Percentiles rank a stretch among this genome's conserved stretches.
phyloP scores from a whole-genome alignment of 2,888 invertebrate species.

The Hirudinaria manillensis region DNA sequence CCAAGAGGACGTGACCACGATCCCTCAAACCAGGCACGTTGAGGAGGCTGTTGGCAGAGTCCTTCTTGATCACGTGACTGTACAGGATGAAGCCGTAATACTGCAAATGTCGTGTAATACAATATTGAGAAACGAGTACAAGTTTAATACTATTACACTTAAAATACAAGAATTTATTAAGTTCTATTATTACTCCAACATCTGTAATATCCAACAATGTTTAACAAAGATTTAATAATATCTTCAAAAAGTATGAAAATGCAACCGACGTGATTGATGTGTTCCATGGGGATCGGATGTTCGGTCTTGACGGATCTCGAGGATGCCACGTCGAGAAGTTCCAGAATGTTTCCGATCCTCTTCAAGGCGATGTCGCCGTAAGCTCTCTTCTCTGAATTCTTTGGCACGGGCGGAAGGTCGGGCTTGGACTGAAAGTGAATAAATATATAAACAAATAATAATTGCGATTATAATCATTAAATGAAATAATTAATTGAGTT shows the following conservation, averaged over 20 bases:
- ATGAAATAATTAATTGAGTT: no score
- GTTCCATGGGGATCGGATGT: constrained; percentile 48
- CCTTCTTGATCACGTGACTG: constrained; percentile 45
- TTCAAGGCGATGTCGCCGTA: constrained; percentile 63
- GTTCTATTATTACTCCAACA: background rate
- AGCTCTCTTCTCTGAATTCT: constrained; percentile 61
- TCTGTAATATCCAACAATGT: no score
- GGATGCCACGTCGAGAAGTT: constrained; percentile 7
- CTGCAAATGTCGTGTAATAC: constrained; percentile 27
- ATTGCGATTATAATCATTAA: no score
- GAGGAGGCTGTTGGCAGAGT: constrained; percentile 55
- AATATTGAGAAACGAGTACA: background rate
- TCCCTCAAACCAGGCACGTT: constrained; percentile 63
- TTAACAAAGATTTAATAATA: background rate
- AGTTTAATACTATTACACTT: no score
- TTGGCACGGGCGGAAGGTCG: constrained; percentile 60
- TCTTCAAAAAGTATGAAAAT: background rate
- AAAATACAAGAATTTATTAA: background rate
- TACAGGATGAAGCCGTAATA: constrained; percentile 59
- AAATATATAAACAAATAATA: no score
- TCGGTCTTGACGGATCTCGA: background rate
- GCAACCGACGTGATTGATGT: constrained; percentile 36
- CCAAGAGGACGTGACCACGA: constrained; percentile 66
- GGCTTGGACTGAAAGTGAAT: constrained; percentile 60
- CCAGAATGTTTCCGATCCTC: constrained; percentile 39